Conservation (phyloP, 2,888 invertebrate genomes). For the Meganola albula region DNA sequence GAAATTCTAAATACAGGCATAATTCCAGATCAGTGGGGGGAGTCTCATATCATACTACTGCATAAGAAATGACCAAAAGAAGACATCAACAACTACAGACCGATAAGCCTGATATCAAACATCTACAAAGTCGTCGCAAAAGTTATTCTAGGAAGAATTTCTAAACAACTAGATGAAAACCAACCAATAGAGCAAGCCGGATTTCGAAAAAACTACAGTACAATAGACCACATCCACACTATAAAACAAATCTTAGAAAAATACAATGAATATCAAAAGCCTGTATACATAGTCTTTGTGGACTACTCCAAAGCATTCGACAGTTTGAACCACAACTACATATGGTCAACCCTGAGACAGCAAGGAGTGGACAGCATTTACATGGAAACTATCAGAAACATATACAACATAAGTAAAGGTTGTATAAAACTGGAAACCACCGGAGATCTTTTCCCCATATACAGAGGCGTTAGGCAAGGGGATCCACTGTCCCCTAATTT, state of each 20-base stretch:
- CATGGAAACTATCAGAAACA: not conserved
- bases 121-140: too few relatives aligned
- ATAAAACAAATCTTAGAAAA: too few relatives aligned
- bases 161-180: too few relatives aligned
- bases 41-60: conserved; percentile 19
- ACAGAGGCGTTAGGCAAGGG: not conserved
- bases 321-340: conserved; percentile 4
- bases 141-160: conserved; percentile 11
- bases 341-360: conserved; percentile 9
- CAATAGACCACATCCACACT: conserved; percentile 17
- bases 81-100: not conserved
- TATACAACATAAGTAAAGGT: not conserved
- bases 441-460: not conserved
- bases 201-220: conserved; percentile 14
- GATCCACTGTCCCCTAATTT: not conserved
- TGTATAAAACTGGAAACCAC: not conserved
- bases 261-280: conserved; percentile 12
- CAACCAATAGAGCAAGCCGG: conserved; percentile 24
- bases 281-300: conserved; percentile 11
- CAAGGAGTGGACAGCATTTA: not conserved
- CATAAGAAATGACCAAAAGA: conserved; percentile 16
- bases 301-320: conserved; percentile 12
- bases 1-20: conserved; percentile 8
- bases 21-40: conserved; percentile 6
- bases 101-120: not conserved